Base-by-base conservation (phyloP, 2,888 invertebrate genomes). In the Creontiades dilutus region DNA sequence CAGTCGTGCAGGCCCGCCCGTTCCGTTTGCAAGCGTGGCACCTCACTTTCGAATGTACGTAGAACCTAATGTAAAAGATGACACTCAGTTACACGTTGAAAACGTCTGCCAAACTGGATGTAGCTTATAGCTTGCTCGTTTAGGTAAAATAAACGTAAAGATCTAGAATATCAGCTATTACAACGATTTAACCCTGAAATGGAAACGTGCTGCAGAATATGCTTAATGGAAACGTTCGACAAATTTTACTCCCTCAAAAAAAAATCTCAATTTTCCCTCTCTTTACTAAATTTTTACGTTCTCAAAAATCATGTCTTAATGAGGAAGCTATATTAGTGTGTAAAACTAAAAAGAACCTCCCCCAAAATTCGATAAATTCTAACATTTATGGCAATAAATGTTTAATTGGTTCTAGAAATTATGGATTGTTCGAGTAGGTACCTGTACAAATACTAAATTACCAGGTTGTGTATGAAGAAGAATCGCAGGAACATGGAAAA, bases 191-290 rank as follows among this genome's bases (percentile, higher is more conserved):
- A 52, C 52, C 52, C 52, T 52, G 52, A 12, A 52, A 52, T 76
- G 76, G 76, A 76, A 27, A 76, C 76, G 76, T 76, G 76, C 37
- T 76, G 76, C 27, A 76, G 13, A 9, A 76, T 76, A 76, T 28
- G 76, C 76, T 13, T 28, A 76, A 28, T 76, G 76, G 76, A 76
- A 76, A 76, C 76, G 76, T 76, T 76, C 76, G 76, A 76, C 76
- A 76, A 76, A 76, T 76, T 76, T 76, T 76, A 76, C 76, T 76
- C 14, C 76, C 13, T 16, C 76, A 4, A 12, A n/a, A 2, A 13
- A 76, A 76, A 76, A 37, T 37, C 37, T 28, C 37, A 9, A 27
- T 27, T 28, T 76, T 1, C 37, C 37, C 76, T 76, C 76, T 13
- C 37, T 76, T 76, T 76, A 76, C 76, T 76, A 4, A 76, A 27